Conservation (phyloP, 2,888 invertebrate species). For the Marronus borbonicus region DNA sequence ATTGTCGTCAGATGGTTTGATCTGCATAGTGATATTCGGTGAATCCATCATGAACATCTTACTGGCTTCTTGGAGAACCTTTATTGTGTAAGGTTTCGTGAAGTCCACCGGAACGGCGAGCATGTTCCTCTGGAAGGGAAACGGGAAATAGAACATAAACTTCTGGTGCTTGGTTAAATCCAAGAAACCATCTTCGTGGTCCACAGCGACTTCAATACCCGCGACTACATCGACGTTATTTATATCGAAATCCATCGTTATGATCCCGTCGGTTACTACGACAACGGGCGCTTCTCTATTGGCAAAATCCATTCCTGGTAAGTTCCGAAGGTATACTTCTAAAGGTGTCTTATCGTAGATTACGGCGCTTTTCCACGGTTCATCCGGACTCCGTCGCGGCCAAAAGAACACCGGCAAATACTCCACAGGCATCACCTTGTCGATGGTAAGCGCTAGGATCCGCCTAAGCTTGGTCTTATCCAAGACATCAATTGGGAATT, state of each 20-base stretch:
- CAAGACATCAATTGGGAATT: background rate
- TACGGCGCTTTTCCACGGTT: background rate
- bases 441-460: background rate
- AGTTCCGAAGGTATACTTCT: background rate
- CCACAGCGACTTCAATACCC: background rate
- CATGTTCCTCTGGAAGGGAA: background rate
- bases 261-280: background rate
- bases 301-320: background rate
- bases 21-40: no score
- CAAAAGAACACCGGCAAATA: conserved; percentile 1
- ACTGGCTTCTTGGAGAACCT: background rate
- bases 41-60: no score
- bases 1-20: no score
- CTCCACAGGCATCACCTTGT: background rate
- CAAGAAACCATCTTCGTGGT: background rate
- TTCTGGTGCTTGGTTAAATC: background rate
- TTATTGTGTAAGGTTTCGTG: background rate
- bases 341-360: conserved; percentile 3
- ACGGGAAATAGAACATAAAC: background rate
- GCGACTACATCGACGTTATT: background rate
- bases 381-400: background rate
- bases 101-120: background rate
- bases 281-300: background rate
- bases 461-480: background rate
- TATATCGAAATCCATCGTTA: background rate